Base-by-base conservation (phyloP, 1,140 invertebrate species). In the Notospermus geniculatus region DNA sequence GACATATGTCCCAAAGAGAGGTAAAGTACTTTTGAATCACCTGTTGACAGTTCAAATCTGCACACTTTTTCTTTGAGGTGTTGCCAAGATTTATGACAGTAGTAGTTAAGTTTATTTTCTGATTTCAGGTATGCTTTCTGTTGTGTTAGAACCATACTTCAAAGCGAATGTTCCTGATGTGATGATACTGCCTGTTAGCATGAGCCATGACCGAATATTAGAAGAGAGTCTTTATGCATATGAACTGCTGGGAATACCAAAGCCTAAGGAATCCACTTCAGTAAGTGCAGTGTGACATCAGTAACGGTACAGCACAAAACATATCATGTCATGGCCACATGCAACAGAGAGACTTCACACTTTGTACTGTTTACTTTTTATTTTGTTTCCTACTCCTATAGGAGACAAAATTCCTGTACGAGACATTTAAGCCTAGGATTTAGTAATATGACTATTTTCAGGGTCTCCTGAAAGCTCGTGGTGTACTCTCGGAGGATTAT, bases 191-290 rank as follows among this genome's bases (percentile, higher is more conserved):
- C 96, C 97, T 0, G 88, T 98, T 23, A 93, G 90, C 74, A 92
- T 99, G 54, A 95, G 88, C 72, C 98, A 98, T 76, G 95, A 98
- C 70, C 85, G 92, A 32, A 87, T 95, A 7, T 77, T 98, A 57
- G 97, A 99, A 82, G 95, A 98, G 79, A 85, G 83, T 56, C 82
- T 98, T 0, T 98, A 97, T 80, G 88, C 91, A 0, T 95, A 93
- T 72, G 97, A 99, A 82, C 82, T 98, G 52, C 80, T 98, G 0
- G 95, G 97, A 22, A 88, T 96, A 25, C 93, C 95, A 23, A 98
- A 99, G 79, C 95, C 95, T 1, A 93, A 92, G 79, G 97, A 99
- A 83, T 90, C 91, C 2, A 96, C 95, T 2, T 87, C 88, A 53
- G 91, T 93, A 77, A 84, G 87, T 73, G n/a, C n/a, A n/a, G n/a